Percentiles rank a stretch among this genome's conserved stretches.
phyloP scores from a whole-genome alignment of 2,888 invertebrate species.

The Eupithecia subumbrata region DNA sequence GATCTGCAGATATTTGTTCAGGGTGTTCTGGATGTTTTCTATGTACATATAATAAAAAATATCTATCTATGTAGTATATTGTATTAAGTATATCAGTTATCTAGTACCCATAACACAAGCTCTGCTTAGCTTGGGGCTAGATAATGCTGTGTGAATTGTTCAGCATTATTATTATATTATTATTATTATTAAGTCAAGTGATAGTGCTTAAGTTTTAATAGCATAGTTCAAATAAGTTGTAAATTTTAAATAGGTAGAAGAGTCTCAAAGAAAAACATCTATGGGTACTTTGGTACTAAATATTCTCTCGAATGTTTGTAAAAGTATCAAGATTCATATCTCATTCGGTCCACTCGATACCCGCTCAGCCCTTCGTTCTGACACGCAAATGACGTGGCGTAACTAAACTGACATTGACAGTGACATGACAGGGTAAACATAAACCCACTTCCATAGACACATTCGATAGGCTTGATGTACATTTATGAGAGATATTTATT shows the following conservation, averaged over 20 bases:
- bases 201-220: neutral
- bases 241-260: neutral
- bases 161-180: too few relatives aligned
- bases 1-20: too few relatives aligned
- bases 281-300: too few relatives aligned
- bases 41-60: too few relatives aligned
- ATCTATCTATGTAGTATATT: too few relatives aligned
- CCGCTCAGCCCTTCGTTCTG: slow-evolving; percentile 8
- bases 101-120: too few relatives aligned
- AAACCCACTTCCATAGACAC: slow-evolving; percentile 9
- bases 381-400: slow-evolving; percentile 8
- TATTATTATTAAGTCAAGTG: too few relatives aligned
- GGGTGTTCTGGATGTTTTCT: too few relatives aligned
- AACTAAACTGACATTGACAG: slow-evolving; percentile 12
- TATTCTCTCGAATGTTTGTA: neutral
- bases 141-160: too few relatives aligned
- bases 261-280: neutral
- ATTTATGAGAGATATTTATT: too few relatives aligned
- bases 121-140: too few relatives aligned
- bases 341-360: slow-evolving; percentile 4
- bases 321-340: slow-evolving; percentile 3
- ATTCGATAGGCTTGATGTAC: slow-evolving; percentile 13
- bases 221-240: neutral
- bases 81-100: too few relatives aligned
- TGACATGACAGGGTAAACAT: slow-evolving; percentile 16